Percentiles rank a stretch among this genome's conserved stretches.
These are phyloP conservation scores for Caranx melampygus DNA, from an alignment of 2,113 vertebrate genomes.

Conservation along the genomic window DNA sequence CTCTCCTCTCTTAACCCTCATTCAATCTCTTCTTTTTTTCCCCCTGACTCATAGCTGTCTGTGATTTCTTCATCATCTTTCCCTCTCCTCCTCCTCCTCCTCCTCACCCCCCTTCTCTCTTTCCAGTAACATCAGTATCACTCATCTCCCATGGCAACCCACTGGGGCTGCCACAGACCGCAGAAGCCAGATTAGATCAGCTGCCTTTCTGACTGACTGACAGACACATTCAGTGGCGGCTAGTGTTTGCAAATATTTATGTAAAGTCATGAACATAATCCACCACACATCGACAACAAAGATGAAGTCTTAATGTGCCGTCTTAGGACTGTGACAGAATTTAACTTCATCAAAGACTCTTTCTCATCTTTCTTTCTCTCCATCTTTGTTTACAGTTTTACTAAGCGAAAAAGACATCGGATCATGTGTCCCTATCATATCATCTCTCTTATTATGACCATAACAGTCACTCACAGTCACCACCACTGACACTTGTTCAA, in stretches of 20 bases:
- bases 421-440: neutral
- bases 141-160: constrained; percentile 63
- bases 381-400: neutral
- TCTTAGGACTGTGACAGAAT: neutral
- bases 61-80: neutral
- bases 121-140: constrained; percentile 54
- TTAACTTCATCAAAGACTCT: neutral
- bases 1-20: neutral
- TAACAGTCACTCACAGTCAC: neutral
- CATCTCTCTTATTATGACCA: neutral
- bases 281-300: neutral
- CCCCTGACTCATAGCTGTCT: neutral
- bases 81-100: neutral
- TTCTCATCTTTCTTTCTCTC: neutral
- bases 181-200: constrained; percentile 32
- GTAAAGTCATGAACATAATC: constrained; percentile 36
- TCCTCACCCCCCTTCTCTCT: neutral
- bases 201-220: constrained; percentile 18
- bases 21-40: neutral
- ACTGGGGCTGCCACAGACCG: constrained; percentile 9
- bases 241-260: constrained; percentile 39
- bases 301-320: neutral
- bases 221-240: constrained; percentile 17
- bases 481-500: neutral
- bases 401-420: neutral